phyloP scores from a whole-genome alignment of 2,797 vertebrate species.

The Spheniscus humboldti region DNA sequence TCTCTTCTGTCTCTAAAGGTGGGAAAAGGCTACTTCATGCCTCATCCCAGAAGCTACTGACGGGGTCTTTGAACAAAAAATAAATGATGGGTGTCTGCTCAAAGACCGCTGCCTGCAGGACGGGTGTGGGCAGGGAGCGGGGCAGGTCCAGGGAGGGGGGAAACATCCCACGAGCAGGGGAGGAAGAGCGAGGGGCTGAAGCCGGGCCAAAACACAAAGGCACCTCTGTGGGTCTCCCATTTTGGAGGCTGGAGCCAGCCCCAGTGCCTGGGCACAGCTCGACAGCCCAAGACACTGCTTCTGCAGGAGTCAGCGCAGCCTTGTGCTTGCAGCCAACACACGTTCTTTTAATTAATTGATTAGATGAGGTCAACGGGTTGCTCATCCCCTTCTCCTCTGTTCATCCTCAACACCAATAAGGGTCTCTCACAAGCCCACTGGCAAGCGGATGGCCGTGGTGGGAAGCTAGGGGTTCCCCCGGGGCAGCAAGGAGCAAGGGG shows the following conservation, averaged over 20 bases:
- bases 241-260: neutral
- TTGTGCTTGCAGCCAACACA: rapidly evolving
- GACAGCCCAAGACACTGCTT: neutral
- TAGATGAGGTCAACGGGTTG: neutral
- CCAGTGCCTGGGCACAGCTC: neutral
- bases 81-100: neutral
- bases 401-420: neutral
- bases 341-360: neutral
- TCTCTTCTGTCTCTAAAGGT: constrained; percentile 70
- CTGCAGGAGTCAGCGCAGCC: neutral
- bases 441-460: rapidly evolving
- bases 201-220: neutral
- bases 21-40: constrained; percentile 62
- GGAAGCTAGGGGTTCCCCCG: neutral
- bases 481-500: neutral
- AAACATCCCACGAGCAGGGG: neutral
- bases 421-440: neutral
- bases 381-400: neutral
- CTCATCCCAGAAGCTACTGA: constrained; percentile 19
- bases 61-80: neutral
- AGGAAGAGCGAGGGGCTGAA: neutral
- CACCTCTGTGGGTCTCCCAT: neutral
- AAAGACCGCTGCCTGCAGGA: neutral
- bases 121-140: neutral
- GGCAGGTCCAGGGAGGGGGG: rapidly evolving